Evolutionary conservation across 2,797 vertebrate species (phyloP).

Genomic region (Micromesistius poutassou): DNA sequence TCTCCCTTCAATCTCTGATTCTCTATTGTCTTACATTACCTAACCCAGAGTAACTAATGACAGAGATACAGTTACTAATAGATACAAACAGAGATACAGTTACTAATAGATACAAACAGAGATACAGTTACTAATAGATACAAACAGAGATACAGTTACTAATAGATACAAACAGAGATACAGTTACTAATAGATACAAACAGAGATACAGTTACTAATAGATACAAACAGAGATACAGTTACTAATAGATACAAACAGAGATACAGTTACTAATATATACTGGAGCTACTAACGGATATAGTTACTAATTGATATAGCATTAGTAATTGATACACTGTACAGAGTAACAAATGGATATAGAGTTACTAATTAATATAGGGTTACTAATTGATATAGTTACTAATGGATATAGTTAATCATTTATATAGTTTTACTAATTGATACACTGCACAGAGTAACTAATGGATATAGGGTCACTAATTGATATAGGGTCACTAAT

Average conservation of each 20-base stretch:
- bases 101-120: background rate
- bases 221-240: background rate
- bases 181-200: background rate
- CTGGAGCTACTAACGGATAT: background rate
- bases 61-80: background rate
- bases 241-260: background rate
- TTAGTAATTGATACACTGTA: too few relatives aligned
- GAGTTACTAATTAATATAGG: background rate
- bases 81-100: background rate
- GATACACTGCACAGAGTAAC: background rate
- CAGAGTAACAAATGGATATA: background rate
- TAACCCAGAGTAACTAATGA: background rate
- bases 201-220: background rate
- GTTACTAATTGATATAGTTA: too few relatives aligned
- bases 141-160: background rate
- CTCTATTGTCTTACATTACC: background rate
- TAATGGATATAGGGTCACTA: background rate
- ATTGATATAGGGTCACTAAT: too few relatives aligned
- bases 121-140: too few relatives aligned
- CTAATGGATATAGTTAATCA: too few relatives aligned
- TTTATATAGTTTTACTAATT: background rate
- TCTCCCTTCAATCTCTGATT: slow-evolving; percentile 32
- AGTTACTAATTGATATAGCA: background rate
- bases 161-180: too few relatives aligned
- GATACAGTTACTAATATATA: background rate